Evolutionary conservation across 2,113 vertebrate genomes (phyloP), one percentile per base, ranked within the genome.

Genomic region (Ancistrus triradiatus): DNA sequence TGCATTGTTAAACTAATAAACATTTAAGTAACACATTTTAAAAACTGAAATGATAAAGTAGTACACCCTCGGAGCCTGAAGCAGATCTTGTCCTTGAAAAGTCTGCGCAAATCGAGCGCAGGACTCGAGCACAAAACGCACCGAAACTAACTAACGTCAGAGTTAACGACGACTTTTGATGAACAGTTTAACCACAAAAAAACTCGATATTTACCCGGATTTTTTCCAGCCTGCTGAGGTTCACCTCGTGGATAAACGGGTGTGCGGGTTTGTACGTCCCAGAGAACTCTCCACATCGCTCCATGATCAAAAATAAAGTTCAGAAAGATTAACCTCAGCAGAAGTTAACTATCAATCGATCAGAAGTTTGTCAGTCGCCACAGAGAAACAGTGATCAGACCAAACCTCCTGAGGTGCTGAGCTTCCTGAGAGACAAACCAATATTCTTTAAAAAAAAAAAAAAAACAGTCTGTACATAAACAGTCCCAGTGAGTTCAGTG

Each of bases 241-340:
- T 80, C 28, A 91, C 50, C 9, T 81, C 58, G 42, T 91, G 82
- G n/a, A 89, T 27, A 58, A 93, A 93, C 9, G 92, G 92, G 71
- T 91, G 79, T 0, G 74, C 72, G 9, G 81, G 69, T 10, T 65
- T 69, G 0, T 10, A 14, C 2, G 72, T 58, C 42, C 55, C 49
- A 1, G 42, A 27, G n/a, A 38, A 52, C 38, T 59, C 3, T 48
- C 56, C 59, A 27, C 6, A 0, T 1, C 7, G 72, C 73, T 79
- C 80, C 85, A 85, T 88, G 67, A 38, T 58, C 37, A 24, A n/a
- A 42, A n/a, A 1, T 3, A n/a, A 5, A 3, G 1, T 1, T 21
- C 11, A n/a, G 13, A 40, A 38, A 6, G 8, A 1, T 21, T 3
- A 13, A 48, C 22, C 19, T 48, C 46, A 48, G 46, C 2, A 48